Percentiles rank a stretch among this genome's conserved stretches.
phyloP scores from a whole-genome alignment of 2,113 vertebrate genomes.

The Cryptomyrus ogoouensis region DNA sequence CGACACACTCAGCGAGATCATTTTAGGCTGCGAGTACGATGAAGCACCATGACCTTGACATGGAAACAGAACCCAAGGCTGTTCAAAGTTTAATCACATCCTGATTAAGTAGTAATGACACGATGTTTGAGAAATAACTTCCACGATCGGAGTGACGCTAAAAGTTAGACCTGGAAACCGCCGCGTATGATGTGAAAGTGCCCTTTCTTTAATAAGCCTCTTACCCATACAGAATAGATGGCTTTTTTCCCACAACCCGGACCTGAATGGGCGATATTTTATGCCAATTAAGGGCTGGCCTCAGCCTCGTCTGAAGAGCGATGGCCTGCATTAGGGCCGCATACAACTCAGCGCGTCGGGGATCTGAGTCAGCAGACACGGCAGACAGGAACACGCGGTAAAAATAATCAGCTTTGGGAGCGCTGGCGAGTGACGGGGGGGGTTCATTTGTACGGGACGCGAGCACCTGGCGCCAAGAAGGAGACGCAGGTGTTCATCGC shows the following conservation, averaged over 20 bases:
- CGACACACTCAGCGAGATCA: not conserved
- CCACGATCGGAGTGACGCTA: not conserved
- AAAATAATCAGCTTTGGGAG: constrained; percentile 31
- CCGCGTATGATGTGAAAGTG: not conserved
- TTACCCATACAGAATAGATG: constrained; percentile 39
- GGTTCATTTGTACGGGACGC: constrained; percentile 18
- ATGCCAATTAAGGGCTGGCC: constrained; percentile 44
- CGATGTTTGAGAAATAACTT: not conserved
- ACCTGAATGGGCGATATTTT: constrained; percentile 42
- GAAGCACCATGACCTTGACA: not conserved
- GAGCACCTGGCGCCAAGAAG: constrained; percentile 28
- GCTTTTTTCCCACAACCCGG: constrained; percentile 33
- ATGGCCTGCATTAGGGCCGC: constrained; percentile 39
- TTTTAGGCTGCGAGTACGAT: not conserved
- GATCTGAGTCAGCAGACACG: constrained; percentile 23
- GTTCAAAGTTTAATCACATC: not conserved
- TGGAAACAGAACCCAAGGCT: not conserved
- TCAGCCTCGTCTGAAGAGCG: constrained; percentile 32
- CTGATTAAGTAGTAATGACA: not conserved
- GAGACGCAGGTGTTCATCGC: constrained; percentile 30
- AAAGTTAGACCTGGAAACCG: not conserved
- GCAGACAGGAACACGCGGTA: constrained; percentile 15
- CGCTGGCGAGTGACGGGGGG: not conserved
- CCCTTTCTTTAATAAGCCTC: constrained; percentile 44
- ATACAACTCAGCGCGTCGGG: constrained; percentile 29